Evolutionary conservation across 2,888 invertebrate species (phyloP).

Genomic region (Caenorhabditis drosophilae): DNA sequence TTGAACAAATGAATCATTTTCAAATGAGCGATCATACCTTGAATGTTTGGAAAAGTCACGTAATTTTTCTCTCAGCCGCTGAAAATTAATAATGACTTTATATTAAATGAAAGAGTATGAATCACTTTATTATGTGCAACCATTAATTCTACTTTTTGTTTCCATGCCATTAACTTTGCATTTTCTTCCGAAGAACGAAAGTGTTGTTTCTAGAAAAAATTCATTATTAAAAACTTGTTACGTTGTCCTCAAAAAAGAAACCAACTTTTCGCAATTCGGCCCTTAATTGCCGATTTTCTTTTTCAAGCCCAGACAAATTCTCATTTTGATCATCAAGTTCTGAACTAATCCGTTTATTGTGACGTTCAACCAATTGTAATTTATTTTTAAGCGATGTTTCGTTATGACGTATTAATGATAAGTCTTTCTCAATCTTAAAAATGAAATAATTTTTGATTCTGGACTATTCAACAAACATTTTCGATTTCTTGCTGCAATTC

Average conservation of each 20-base stretch:
- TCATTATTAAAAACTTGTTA: background rate
- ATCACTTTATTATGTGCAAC: constrained; percentile 57
- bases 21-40: constrained; percentile 20
- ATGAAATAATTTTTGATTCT: too few species aligned
- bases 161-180: constrained; percentile 49
- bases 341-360: constrained; percentile 47
- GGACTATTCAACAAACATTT: constrained; percentile 15
- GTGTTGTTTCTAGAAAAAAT: constrained; percentile 51
- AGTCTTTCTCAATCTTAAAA: constrained; percentile 54
- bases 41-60: constrained; percentile 33
- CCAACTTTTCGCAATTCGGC: constrained; percentile 48
- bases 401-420: constrained; percentile 46
- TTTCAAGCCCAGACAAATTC: constrained; percentile 43
- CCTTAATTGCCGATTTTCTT: constrained; percentile 48
- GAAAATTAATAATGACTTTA: constrained; percentile 8
- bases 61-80: constrained; percentile 53
- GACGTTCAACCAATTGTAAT: constrained; percentile 48
- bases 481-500: constrained; percentile 55
- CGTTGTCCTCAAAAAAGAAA: constrained; percentile 3
- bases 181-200: constrained; percentile 45
- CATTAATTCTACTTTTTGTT: constrained; percentile 54
- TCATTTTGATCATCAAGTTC: constrained; percentile 49
- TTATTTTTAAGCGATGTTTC: constrained; percentile 51
- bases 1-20: constrained; percentile 25
- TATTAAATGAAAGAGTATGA: too few species aligned